Base-by-base conservation (phyloP, 2,113 vertebrate genomes). In the Sylvilagus bachmani region DNA sequence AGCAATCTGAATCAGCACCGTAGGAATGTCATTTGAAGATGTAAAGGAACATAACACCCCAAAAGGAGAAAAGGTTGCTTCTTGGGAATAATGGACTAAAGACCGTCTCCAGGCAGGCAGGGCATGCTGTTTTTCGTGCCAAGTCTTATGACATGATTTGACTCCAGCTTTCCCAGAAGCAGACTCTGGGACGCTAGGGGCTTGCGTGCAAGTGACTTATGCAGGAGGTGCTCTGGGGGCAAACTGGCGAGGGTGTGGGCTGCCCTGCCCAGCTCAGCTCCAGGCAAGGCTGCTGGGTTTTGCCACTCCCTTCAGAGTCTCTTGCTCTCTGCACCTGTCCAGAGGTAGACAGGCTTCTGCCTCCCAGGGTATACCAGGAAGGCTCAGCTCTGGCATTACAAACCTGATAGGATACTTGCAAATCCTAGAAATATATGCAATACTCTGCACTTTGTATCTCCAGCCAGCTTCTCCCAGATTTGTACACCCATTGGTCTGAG, bases 341-440 rank as follows among this genome's bases (percentile, higher is more conserved):
- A 0, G 36, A 74, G 75, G 53, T 22, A 12, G 22, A 49, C 11
- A 49, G 80, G 29, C 33, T 71, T 49, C 44, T 29, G 49, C 10
- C 13, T 61, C 83, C 38, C 2, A 12, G 64, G 81, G 38, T 2
- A 3, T 0, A 0, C 51, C 51, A 1, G 33, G 55, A 61, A 75
- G 49, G 25, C 64, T 44, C 77, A 55, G 10, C 11, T 58, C 12
- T 75, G 86, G 31, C 24, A 74, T 77, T 75, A 77, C 89, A 93
- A 38, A 80, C 62, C 53, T 49, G 7, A n/a, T 58, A 31, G 29
- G 7, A 22, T 74, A 19, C 24, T 66, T 88, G 61, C 33, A 44
- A 27, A 22, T 69, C 58, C 29, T 90, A 87, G 67, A 95, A 66
- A 79, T 75, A 71, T 10, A 36, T 62, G 87, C 38, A n/a, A 6